A percentile compares a stretch with the other conserved stretches of the same genome.
Conservation (phyloP, 2,888 invertebrate genomes). For the Eudasyphora cyanicolor region DNA sequence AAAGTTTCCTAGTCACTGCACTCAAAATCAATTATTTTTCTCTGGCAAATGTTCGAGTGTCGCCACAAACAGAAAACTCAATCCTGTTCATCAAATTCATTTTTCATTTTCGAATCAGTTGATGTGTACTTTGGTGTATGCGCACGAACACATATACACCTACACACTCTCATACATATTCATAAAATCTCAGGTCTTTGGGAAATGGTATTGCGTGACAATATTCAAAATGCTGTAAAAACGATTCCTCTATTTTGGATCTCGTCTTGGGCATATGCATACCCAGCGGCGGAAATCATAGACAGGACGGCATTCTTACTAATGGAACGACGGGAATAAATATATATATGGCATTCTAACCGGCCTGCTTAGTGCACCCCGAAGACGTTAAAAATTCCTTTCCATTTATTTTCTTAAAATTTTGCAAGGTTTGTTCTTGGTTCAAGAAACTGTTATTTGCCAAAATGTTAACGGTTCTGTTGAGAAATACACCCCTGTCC, state of each 20-base stretch:
- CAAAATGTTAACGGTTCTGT: too few relatives aligned
- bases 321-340: too few relatives aligned
- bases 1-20: conserved; percentile 49
- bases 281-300: not conserved
- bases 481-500: too few relatives aligned
- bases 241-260: conserved; percentile 2
- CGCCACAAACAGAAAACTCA: conserved; percentile 29
- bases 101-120: conserved; percentile 47
- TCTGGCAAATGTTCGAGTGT: conserved; percentile 46
- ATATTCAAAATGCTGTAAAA: conserved; percentile 36
- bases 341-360: too few relatives aligned
- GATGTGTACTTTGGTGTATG: not conserved
- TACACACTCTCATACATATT: not conserved
- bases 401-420: too few relatives aligned
- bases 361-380: too few relatives aligned
- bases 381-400: too few relatives aligned
- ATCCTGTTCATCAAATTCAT: conserved; percentile 44
- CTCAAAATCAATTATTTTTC: conserved; percentile 47
- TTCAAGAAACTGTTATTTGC: too few relatives aligned
- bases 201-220: not conserved
- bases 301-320: too few relatives aligned
- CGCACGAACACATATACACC: not conserved
- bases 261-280: not conserved
- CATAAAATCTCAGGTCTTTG: not conserved
- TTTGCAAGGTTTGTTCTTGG: too few relatives aligned